A percentile compares a stretch with the other conserved stretches of the same genome.
Conservation (phyloP, 1,140 invertebrate genomes). For the Diabrotica virgifera region DNA sequence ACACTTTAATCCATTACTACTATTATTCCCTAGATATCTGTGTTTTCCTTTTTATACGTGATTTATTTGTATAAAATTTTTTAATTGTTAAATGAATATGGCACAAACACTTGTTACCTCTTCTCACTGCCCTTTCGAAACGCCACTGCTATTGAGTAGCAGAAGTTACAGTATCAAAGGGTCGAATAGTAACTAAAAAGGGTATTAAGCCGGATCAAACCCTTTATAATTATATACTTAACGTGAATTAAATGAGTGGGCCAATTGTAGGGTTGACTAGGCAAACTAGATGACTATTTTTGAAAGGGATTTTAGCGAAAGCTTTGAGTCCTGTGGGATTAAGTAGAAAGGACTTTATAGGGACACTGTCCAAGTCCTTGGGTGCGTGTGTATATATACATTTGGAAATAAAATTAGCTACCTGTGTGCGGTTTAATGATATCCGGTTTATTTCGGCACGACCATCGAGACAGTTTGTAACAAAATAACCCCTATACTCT, state of each 20-base stretch:
- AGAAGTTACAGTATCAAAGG: neutral
- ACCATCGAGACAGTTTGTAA: no score
- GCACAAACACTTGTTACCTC: no score
- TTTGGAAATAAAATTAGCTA: no score
- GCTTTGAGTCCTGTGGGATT: neutral
- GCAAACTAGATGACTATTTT: neutral
- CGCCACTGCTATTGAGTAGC: neutral
- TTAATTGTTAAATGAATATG: no score
- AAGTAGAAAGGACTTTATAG: neutral
- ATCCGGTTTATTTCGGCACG: no score
- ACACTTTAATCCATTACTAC: no score
- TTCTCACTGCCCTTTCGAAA: neutral
- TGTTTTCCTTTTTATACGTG: no score
- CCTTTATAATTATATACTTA: slow-evolving; percentile 3
- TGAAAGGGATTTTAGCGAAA: neutral
- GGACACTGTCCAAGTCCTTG: neutral
- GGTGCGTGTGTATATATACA: no score
- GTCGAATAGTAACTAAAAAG: neutral
- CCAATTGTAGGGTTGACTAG: neutral
- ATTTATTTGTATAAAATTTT: no score
- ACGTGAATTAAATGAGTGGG: slow-evolving; percentile 2
- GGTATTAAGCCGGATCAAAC: neutral
- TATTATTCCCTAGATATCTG: no score
- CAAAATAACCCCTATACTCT: no score
- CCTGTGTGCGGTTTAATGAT: no score